Conservation (phyloP, 2,113 vertebrate species). For the Opisthocomus hoazin region DNA sequence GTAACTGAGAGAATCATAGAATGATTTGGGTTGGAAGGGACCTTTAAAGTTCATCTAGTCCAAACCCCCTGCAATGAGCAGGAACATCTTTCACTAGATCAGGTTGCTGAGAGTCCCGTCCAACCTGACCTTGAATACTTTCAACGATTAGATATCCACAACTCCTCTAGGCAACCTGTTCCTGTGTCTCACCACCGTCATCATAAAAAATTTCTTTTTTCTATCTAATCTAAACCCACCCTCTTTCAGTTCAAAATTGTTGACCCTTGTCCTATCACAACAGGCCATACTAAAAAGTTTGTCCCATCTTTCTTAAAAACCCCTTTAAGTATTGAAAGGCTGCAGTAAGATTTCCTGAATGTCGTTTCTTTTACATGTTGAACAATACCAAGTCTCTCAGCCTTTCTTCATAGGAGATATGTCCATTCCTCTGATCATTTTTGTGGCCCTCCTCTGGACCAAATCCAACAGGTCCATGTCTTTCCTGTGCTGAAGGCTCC, state of each 20-base stretch:
- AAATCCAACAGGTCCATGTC: not conserved
- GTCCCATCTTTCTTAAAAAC: not conserved
- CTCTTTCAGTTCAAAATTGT: not conserved
- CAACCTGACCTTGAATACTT: not conserved
- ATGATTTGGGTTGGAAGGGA: not conserved
- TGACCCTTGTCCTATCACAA: not conserved
- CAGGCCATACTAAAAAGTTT: not conserved
- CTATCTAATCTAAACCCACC: not conserved
- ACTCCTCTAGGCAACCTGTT: not conserved
- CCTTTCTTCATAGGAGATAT: not conserved
- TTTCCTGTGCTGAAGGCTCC: not conserved
- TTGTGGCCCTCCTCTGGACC: not conserved
- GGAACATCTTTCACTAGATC: not conserved
- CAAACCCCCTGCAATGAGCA: accelerated
- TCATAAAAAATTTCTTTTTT: not conserved
- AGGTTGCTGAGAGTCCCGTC: not conserved
- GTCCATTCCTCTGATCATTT: not conserved
- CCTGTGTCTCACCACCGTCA: not conserved
- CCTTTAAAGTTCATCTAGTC: not conserved
- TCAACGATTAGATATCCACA: not conserved
- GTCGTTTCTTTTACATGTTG: not conserved
- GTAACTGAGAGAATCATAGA: not conserved
- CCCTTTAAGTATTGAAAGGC: not conserved
- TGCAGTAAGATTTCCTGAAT: not conserved
- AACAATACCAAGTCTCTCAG: not conserved